Conservation (phyloP, 2,888 invertebrate genomes). For the Taenaris catops region DNA sequence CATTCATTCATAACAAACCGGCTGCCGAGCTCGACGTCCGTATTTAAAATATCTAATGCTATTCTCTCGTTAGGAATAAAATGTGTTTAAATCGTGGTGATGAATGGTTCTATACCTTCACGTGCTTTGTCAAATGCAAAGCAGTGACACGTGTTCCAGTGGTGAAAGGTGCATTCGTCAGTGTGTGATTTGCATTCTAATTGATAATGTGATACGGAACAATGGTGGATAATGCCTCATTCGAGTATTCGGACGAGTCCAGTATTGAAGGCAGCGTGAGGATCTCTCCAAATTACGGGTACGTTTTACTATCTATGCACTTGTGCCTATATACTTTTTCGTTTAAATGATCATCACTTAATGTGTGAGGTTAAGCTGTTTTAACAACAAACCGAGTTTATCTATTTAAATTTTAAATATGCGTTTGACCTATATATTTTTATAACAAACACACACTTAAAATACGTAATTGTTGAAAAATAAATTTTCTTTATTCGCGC, state of each 20-base stretch:
- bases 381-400: too few species aligned
- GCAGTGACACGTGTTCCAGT: slow-evolving; percentile 11
- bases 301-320: slow-evolving; percentile 34
- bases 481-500: too few species aligned
- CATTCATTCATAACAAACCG: slow-evolving; percentile 16
- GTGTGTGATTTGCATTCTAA: slow-evolving; percentile 28
- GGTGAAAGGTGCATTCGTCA: slow-evolving; percentile 14
- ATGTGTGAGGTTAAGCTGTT: too few species aligned
- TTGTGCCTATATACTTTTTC: too few species aligned
- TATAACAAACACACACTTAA: too few species aligned
- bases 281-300: slow-evolving; percentile 40
- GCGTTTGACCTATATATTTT: too few species aligned
- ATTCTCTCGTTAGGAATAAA: background rate
- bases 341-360: too few species aligned
- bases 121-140: slow-evolving; percentile 11
- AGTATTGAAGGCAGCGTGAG: slow-evolving; percentile 43
- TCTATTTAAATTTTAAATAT: too few species aligned
- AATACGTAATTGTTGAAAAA: too few species aligned
- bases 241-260: slow-evolving; percentile 66
- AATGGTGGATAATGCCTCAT: slow-evolving; percentile 71
- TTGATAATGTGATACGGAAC: slow-evolving; percentile 30
- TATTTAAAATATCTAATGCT: slow-evolving; percentile 3
- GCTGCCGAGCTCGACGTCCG: slow-evolving; percentile 1
- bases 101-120: slow-evolving; percentile 7
- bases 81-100: slow-evolving; percentile 5